Base-by-base conservation (phyloP, 2,888 invertebrate genomes). In the Aspidiotus destructor region DNA sequence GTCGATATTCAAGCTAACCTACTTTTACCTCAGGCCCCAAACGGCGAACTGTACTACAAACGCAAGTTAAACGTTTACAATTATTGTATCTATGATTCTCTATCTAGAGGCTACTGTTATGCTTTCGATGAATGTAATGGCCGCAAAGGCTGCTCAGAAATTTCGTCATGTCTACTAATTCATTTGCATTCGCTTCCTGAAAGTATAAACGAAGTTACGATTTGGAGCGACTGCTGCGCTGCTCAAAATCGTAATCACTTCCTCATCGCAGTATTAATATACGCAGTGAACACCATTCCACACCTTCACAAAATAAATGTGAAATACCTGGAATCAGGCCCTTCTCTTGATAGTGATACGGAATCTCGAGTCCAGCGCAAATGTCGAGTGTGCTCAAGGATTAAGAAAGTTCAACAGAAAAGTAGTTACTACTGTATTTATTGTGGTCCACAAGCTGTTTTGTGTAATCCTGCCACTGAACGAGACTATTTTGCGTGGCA, bases 291-390 rank as follows among this genome's bases (percentile, higher is more conserved):
- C 28, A 10, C 10, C 13, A 28, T 41, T 41, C 60, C 60, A 16
- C n/a, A 28, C 40, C 41, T 60, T 1, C 28, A 60, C 11, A 41
- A 40, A n/a, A 60, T 60, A 11, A 41, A 17, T 40, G 9, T 60
- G 17, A 60, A 60, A 41, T 41, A 60, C 40, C 40, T 60, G 15
- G 60, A 60, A 41, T 60, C 40, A 11, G 60, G 60, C 11, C 60
- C 60, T 13, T 40, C 41, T 6, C 40, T 60, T 5, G 60, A 60
- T 5, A 7, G 60, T 60, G 60, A 60, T 15, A 13, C n/a, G n/a
- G n/a, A n/a, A n/a, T n/a, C n/a, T n/a, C n/a, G n/a, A n/a, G n/a
- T n/a, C n/a, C n/a, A n/a, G n/a, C n/a, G n/a, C n/a, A n/a, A n/a
- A n/a, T n/a, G n/a, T n/a, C n/a, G n/a, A n/a, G n/a, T n/a, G n/a